Percentiles rank a stretch among this genome's conserved stretches.
These are phyloP conservation scores for Pseudochaenichthys georgianus DNA, from an alignment of 2,797 vertebrate species.

Conservation along the genomic window DNA sequence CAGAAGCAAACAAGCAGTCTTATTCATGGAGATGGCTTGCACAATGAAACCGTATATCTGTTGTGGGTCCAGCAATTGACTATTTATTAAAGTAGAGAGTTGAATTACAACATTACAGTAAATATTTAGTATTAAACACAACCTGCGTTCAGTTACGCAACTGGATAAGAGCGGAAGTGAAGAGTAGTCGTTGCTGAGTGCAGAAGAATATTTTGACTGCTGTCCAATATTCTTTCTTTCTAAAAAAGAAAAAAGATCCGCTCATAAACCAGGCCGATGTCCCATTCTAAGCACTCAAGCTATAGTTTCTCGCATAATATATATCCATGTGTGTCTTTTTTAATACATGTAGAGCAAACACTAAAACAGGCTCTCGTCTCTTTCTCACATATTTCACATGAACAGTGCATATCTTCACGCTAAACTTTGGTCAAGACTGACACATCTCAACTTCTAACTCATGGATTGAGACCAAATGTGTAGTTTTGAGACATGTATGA, in stretches of 20 bases:
- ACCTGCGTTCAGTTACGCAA: constrained; percentile 51
- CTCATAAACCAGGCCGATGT: constrained; percentile 36
- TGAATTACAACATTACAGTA: constrained; percentile 37
- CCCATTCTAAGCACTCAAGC: constrained; percentile 8
- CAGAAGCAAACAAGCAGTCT: constrained; percentile 36
- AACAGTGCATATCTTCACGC: neutral
- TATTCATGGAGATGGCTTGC: constrained; percentile 52
- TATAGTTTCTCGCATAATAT: constrained; percentile 11
- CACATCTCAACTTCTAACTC: neutral
- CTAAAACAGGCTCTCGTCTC: neutral
- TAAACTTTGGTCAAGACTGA: neutral
- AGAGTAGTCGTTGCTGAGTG: constrained; percentile 34
- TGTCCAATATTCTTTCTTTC: constrained; percentile 49
- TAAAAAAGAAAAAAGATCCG: constrained; percentile 36
- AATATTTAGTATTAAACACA: constrained; percentile 54
- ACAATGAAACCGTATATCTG: constrained; percentile 27
- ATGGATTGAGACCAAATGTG: neutral
- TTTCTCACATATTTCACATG: constrained; percentile 5
- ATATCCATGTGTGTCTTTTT: neutral
- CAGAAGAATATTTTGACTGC: constrained; percentile 53
- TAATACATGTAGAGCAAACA: neutral
- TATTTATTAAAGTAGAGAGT: constrained; percentile 16
- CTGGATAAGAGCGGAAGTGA: constrained; percentile 32
- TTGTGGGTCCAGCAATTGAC: constrained; percentile 38
- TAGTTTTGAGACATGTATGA: neutral